A percentile compares a stretch with the other conserved stretches of the same genome.
Evolutionary conservation across 2,113 vertebrate species (phyloP).

Genomic region (Oceanodroma tethys): DNA sequence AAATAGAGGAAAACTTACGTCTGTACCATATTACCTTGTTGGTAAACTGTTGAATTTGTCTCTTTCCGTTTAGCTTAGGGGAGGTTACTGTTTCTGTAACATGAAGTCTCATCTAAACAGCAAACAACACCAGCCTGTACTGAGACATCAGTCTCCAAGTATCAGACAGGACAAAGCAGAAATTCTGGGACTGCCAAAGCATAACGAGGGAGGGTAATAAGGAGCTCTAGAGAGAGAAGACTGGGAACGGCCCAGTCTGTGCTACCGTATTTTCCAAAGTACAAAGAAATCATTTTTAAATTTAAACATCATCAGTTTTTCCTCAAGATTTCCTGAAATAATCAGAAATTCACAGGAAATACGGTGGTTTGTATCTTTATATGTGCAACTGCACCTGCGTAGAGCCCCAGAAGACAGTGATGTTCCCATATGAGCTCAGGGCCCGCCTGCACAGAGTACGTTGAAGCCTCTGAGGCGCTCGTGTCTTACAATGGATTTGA

Average conservation of each 20-base stretch:
- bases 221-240: not conserved
- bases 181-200: not conserved
- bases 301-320: not conserved
- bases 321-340: not conserved
- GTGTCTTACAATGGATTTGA: not conserved
- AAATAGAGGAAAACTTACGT: not conserved
- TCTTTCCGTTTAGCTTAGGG: not conserved
- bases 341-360: not conserved
- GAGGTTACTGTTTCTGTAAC: not conserved
- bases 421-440: not conserved
- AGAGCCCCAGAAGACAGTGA: not conserved
- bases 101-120: not conserved
- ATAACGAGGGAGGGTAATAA: rapidly evolving
- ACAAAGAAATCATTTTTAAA: not conserved
- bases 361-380: not conserved
- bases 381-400: not conserved
- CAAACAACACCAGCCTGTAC: not conserved
- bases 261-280: not conserved
- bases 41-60: not conserved
- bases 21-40: rapidly evolving
- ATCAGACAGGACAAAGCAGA: not conserved
- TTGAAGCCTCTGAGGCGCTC: not conserved
- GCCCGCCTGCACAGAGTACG: rapidly evolving
- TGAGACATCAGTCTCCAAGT: not conserved
- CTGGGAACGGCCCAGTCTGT: not conserved